These are phyloP conservation scores for Scolopax bukidnonensis DNA, from an alignment of 2,797 vertebrate species.

Conservation along the genomic window DNA sequence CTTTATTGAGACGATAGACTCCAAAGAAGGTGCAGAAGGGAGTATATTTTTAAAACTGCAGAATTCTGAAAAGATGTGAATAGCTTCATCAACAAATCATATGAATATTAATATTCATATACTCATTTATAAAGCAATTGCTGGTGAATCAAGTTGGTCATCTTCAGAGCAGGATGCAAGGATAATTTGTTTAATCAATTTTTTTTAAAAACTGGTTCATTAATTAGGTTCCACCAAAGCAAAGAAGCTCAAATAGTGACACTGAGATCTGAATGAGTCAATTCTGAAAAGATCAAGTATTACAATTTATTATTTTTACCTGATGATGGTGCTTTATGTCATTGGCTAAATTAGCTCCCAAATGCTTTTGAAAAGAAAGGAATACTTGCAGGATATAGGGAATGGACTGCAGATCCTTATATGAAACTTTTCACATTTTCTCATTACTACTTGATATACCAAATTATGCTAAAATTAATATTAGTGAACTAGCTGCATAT, in stretches of 20 bases:
- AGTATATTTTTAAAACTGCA: not conserved
- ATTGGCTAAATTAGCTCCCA: not conserved
- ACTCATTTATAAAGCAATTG: constrained; percentile 13
- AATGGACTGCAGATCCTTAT: not conserved
- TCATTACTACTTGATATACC: not conserved
- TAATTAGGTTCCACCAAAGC: constrained; percentile 26
- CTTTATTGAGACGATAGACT: not conserved
- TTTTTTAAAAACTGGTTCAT: not conserved
- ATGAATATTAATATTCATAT: constrained; percentile 45
- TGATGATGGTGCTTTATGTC: not conserved
- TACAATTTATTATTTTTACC: not conserved
- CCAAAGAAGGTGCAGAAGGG: not conserved
- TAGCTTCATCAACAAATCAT: constrained; percentile 29
- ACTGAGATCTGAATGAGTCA: not conserved
- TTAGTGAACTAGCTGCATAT: not conserved
- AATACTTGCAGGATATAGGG: not conserved
- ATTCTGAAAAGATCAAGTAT: not conserved
- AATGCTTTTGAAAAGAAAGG: not conserved
- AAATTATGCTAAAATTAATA: not conserved
- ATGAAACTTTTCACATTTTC: not conserved
- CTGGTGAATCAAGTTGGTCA: not conserved
- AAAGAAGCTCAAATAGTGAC: not conserved
- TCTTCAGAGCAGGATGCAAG: constrained; percentile 3
- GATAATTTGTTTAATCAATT: not conserved
- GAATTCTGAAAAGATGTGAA: constrained; percentile 32